Base-by-base conservation (phyloP, 1,140 invertebrate species). In the Sinonovacula constricta region DNA sequence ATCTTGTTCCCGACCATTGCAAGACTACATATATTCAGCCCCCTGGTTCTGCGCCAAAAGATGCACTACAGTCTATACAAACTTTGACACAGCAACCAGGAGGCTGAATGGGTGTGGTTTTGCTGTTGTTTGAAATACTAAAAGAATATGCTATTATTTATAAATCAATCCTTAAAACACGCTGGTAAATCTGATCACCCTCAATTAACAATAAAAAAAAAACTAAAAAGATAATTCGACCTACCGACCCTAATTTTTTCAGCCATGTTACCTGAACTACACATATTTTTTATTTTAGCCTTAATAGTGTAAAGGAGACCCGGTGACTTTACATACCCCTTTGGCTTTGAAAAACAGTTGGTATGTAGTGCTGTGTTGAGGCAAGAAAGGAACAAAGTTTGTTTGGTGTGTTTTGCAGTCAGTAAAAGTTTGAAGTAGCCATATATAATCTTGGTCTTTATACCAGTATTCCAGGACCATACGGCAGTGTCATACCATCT, bases 71-170 rank as follows among this genome's bases (percentile, higher is more conserved):
- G 53, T 56, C 53, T n/a, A 56, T 56, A 56, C 53, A 56, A 56
- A 56, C 53, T 56, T 56, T 56, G 5, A 26, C 53, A 26, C 53
- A 56, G 53, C 53, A 56, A 56, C 53, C n/a, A 56, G n/a, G n/a
- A n/a, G 53, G 53, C 53, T 56, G 53, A 56, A 56, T 56, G 53
- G 53, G 53, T 56, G 53, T 56, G 53, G 53, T 56, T 56, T 56
- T 56, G 53, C 53, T 56, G 53, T 56, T 56, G 53, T 56, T 56
- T 56, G 53, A 56, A 56, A 56, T 56, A 56, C 53, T 56, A 56
- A 56, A 56, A 56, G n/a, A 56, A 56, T 56, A 56, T 56, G 53
- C 53, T 56, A 56, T n/a, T 56, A 56, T 5, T 56, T 56, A 56
- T 56, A 56, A 56, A 56, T 56, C 5, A 56, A 56, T 56, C 53